Evolutionary conservation across 2,797 vertebrate species (phyloP), one percentile per base, ranked within the genome.

Genomic region (Sebastiscus albofasciatus): DNA sequence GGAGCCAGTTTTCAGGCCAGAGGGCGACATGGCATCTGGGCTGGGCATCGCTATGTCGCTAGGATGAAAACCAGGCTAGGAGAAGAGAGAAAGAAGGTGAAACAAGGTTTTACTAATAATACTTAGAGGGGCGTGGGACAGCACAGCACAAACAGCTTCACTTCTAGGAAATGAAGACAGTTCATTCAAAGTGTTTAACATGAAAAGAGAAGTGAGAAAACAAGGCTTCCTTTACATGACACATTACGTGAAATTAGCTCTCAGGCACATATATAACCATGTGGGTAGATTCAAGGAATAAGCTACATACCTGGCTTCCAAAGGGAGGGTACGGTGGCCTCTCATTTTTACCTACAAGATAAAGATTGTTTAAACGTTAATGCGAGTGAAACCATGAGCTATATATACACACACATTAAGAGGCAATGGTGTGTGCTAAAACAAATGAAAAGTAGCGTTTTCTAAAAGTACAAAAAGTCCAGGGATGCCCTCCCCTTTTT

Each of bases 11-110:
- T 99, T 99, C 72, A 96, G 87, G 56, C 97, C 97, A 0, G 97
- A 97, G 60, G 99, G 99, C 59, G 99, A 99, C 86, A 99, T 97
- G 0, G 98, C 96, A 93, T 97, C 97, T 0, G 98, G 96, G 73
- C 96, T 98, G 49, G 96, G 92, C 85, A 99, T 97, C 55, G 96
- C 95, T 88, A 99, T 96, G 75, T 99, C 98, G 0, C 97, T 92
- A 2, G 97, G 96, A 87, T 98, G 96, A 93, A 99, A 99, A 85
- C 97, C 95, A 10, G 97, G 92, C 98, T 99, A 86, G 34, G 81
- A 60, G 64, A 66, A 79, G 8, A 86, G 49, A 84, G 31, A 74
- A 4, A 88, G 33, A 78, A 1, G 33, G 9, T 13, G 24, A 68
- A 59, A 75, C n/a, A 49, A 39, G 18, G 27, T 72, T 85, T 90